Evolutionary conservation across 1,140 invertebrate genomes (phyloP), one percentile per base, ranked within the genome.

Genomic region (Amphibalanus amphitrite): DNA sequence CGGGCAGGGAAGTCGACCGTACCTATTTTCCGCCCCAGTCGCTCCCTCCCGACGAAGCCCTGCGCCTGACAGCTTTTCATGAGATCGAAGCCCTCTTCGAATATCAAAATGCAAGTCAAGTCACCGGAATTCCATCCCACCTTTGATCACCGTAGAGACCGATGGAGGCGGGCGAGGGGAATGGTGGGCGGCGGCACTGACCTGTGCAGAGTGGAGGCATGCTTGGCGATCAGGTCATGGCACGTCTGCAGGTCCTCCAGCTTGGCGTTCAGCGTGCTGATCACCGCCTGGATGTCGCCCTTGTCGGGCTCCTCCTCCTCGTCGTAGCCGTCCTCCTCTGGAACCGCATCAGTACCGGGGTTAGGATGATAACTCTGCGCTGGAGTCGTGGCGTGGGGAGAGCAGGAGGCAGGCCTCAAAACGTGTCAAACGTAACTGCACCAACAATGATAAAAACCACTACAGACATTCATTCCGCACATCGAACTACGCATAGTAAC

Each of bases 181-280:
- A 26, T 33, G 68, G 25, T 28, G 30, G 64, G 65, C 71, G 64
- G 33, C 59, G 29, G 33, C 47, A 59, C 47, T 26, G 72, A 86
- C 70, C 90, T 85, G 78, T 95, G 93, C 40, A 98, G 81, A 8
- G 88, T 87, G 28, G 86, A 83, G 23, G 91, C 92, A 78, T 94
- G 92, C 79, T 95, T 95, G 0, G 85, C 83, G 74, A 98, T 91
- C 0, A 96, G 82, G 76, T 97, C 93, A 74, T 90, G 89, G 79
- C 93, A 97, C 0, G 90, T 93, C 76, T 91, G 88, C 75, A 98
- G 82, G 76, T 95, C 92, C 76, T 96, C 91, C 72, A 97, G 79
- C 73, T 87, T 85, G 13, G 84, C 81, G 30, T 79, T 81, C 68
- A 91, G 78, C 25, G 84, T 82, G 76, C 86, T 86, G 26, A 89